phyloP scores from a whole-genome alignment of 1,140 invertebrate species.

The Calycopis cecrops region DNA sequence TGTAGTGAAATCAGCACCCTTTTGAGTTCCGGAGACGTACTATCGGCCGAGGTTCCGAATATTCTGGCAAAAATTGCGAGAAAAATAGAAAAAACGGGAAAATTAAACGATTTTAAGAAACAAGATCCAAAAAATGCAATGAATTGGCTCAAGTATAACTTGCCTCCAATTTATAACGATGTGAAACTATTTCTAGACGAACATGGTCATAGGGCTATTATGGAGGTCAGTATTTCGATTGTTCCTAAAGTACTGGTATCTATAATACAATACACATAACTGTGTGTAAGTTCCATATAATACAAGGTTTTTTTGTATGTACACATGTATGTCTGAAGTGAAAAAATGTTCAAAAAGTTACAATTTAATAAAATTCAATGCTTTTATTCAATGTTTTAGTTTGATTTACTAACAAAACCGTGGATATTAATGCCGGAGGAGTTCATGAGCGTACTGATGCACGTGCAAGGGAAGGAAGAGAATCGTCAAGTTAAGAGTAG shows the following conservation, averaged over 20 bases:
- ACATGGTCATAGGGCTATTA: slow-evolving; percentile 84
- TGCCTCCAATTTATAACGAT: slow-evolving; percentile 65
- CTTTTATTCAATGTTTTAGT: slow-evolving; percentile 59
- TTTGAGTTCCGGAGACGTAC: slow-evolving; percentile 80
- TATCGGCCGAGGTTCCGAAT: slow-evolving; percentile 81
- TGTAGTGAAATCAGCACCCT: slow-evolving; percentile 79
- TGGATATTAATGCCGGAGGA: slow-evolving; percentile 80
- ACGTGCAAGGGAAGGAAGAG: slow-evolving; percentile 46
- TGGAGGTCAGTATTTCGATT: slow-evolving; percentile 77
- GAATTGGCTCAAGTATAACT: slow-evolving; percentile 77
- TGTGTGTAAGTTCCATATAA: too few species aligned
- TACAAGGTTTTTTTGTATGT: too few species aligned
- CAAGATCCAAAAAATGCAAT: slow-evolving; percentile 72
- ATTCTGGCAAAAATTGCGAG: slow-evolving; percentile 74
- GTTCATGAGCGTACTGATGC: slow-evolving; percentile 79
- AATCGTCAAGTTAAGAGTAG: slow-evolving; percentile 29
- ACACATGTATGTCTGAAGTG: too few species aligned
- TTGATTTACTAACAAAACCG: slow-evolving; percentile 80
- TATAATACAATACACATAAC: too few species aligned
- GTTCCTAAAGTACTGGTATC: too few species aligned
- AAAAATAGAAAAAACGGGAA: slow-evolving; percentile 69
- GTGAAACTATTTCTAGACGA: slow-evolving; percentile 79
- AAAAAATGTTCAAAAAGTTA: too few species aligned
- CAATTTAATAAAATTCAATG: too few species aligned
- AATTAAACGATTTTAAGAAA: slow-evolving; percentile 73